Conservation (phyloP, 2,797 vertebrate genomes). For the Meriones psammophilus region DNA sequence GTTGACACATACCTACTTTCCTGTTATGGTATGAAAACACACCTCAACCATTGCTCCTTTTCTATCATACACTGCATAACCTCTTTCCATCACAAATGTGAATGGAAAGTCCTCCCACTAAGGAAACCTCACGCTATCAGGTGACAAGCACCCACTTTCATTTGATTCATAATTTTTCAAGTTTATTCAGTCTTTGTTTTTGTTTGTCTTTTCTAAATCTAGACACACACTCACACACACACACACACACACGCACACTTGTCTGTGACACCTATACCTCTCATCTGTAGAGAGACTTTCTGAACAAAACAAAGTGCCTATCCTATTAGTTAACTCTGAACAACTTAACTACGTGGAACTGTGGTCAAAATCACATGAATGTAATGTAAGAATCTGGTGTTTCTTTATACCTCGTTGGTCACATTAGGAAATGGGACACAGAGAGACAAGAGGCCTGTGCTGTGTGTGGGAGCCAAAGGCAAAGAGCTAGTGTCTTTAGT, state of each 20-base stretch:
- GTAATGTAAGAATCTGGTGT: conserved; percentile 7
- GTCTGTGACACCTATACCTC: background rate
- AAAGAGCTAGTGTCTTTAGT: background rate
- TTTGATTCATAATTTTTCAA: background rate
- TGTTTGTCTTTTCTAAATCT: conserved; percentile 44
- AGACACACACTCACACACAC: background rate
- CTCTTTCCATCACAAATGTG: conserved; percentile 71
- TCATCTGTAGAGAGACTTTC: conserved; percentile 53
- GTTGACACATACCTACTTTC: conserved; percentile 56
- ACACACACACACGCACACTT: background rate
- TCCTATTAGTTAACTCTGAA: conserved; percentile 66
- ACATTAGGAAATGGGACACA: background rate
- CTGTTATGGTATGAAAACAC: conserved; percentile 76
- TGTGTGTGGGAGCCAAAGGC: background rate
- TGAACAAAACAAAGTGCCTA: conserved; percentile 53
- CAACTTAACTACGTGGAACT: conserved; percentile 64
- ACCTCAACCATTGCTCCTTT: conserved; percentile 70
- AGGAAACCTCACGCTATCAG: conserved; percentile 49
- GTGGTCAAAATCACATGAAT: conserved; percentile 64
- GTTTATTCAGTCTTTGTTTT: background rate
- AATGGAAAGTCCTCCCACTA: conserved; percentile 41
- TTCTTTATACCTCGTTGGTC: conserved; percentile 45
- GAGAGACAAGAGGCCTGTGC: background rate
- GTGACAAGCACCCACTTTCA: conserved; percentile 68
- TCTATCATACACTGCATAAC: conserved; percentile 75